Conservation (phyloP, 2,113 vertebrate species). For the Elaphurus davidianus region DNA sequence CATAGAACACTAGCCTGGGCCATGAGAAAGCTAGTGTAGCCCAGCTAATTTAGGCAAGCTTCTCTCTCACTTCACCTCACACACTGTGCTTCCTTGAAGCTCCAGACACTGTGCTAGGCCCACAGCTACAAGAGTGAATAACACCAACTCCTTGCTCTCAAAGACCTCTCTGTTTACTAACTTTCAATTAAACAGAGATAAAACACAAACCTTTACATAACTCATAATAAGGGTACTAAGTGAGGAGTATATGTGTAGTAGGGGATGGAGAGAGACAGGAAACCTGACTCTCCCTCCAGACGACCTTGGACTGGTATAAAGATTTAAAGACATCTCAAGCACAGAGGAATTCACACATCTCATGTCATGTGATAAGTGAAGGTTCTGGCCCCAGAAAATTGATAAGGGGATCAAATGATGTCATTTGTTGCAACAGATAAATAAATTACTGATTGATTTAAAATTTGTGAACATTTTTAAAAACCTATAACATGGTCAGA, state of each 20-base stretch:
- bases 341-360: background rate
- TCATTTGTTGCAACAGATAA: background rate
- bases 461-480: background rate
- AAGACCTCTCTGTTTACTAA: background rate
- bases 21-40: background rate
- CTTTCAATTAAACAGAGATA: background rate
- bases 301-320: background rate
- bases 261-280: background rate
- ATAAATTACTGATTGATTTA: background rate
- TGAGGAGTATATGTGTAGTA: background rate
- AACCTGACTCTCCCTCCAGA: background rate
- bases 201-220: background rate
- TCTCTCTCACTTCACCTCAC: background rate
- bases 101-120: background rate
- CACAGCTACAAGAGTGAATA: background rate
- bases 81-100: background rate
- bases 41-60: background rate
- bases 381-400: background rate
- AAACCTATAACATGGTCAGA: background rate
- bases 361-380: background rate
- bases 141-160: background rate
- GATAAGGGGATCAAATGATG: background rate
- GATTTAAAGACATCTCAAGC: background rate
- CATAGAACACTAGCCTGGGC: background rate
- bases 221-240: background rate